Evolutionary conservation across 2,888 invertebrate genomes (phyloP), one percentile per base, ranked within the genome.

Genomic region (Eucera pruinosa): DNA sequence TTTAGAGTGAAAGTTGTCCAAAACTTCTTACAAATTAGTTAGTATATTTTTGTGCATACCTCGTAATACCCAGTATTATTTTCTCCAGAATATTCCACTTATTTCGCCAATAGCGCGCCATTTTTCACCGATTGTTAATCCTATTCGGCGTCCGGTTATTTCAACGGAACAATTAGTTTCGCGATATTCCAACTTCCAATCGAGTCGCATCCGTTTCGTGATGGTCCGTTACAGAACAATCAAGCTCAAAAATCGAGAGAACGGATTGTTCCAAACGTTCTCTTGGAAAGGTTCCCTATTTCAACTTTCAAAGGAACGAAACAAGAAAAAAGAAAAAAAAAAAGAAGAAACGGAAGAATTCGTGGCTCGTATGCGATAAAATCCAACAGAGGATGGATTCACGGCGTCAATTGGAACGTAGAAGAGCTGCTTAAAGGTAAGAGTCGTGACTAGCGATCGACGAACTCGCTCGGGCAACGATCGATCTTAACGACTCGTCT

Each of bases 401-500:
- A 27, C 43, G 23, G 18, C 58, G 20, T 54, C 13, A 47, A 69
- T 69, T 69, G n/a, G 20, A 64, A 30, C 30, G 64, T 69, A 43
- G 52, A 11, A 39, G 47, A 50, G 50, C 15, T 30, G 58, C 27
- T 52, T 18, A 72, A 69, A 68, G 72, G 69, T 47, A 69, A 54
- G 27, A 69, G 52, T 69, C 60, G 55, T 69, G 69, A 73, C 47
- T 33, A 3, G 36, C 27, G 70, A 57, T 68, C 60, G 45, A 13
- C 66, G 36, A 48, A 39, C 30, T 27, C 11, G 41, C 23, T 50
- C 48, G 41, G 13, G 41, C 27, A 39, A 48, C 27, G 55, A 71
- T 66, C 57, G 48, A 20, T 48, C 33, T 33, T 23, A 23, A 55
- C 39, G 20, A 47, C 41, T 25, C 39, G 65, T 57, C 23, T 43